Evolutionary conservation across 2,888 invertebrate species (phyloP).

Genomic region (Pocota personata): DNA sequence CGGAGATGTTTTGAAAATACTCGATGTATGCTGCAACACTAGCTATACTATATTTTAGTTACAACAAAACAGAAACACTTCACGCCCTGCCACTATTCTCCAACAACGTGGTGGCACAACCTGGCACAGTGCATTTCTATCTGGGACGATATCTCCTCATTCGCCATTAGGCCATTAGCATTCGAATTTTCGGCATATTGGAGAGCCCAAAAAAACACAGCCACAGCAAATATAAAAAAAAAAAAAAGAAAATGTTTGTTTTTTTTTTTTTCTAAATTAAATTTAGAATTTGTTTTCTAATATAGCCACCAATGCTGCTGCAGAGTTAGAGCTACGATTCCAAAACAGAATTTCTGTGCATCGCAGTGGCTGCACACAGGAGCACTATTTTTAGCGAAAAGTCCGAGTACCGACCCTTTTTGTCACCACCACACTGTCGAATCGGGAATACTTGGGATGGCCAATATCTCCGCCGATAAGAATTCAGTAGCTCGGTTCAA

Average conservation of each 20-base stretch:
- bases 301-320: slow-evolving; percentile 5
- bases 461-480: slow-evolving; percentile 54
- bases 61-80: not conserved
- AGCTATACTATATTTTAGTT: not conserved
- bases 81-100: slow-evolving; percentile 12
- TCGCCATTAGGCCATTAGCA: slow-evolving; percentile 70
- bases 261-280: slow-evolving; percentile 51
- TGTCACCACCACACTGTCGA: slow-evolving; percentile 52
- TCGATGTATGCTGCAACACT: not conserved
- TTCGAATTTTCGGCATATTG: slow-evolving; percentile 46
- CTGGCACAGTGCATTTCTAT: slow-evolving; percentile 46
- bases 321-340: slow-evolving; percentile 39
- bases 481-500: slow-evolving; percentile 66
- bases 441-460: slow-evolving; percentile 50
- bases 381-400: slow-evolving; percentile 59
- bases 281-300: slow-evolving; percentile 65
- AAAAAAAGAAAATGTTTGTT: not conserved
- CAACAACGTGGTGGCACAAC: slow-evolving; percentile 9
- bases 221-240: slow-evolving; percentile 10
- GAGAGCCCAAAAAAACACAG: slow-evolving; percentile 30
- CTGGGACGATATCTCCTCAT: slow-evolving; percentile 58
- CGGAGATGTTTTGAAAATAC: not conserved
- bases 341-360: slow-evolving; percentile 61
- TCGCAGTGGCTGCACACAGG: slow-evolving; percentile 30
- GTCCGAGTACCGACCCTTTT: slow-evolving; percentile 65